These are phyloP conservation scores for Nasalis larvatus DNA, from an alignment of 2,113 vertebrate genomes.

Conservation along the genomic window DNA sequence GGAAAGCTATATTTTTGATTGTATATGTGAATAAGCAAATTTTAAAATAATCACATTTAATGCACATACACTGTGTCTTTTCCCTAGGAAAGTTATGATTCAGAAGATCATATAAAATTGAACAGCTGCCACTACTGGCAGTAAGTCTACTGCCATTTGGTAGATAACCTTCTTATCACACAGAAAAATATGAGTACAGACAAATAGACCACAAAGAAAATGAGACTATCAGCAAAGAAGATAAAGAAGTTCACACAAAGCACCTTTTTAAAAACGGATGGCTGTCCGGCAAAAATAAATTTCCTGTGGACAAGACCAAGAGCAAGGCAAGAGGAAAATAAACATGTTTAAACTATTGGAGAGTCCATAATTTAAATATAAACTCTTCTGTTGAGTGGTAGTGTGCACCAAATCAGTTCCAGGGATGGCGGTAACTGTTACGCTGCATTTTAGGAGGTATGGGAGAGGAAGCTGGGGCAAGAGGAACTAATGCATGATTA, in stretches of 20 bases:
- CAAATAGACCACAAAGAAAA: background rate
- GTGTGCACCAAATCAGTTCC: background rate
- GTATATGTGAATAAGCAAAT: background rate
- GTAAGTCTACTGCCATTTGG: background rate
- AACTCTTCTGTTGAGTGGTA: background rate
- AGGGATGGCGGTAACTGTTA: background rate
- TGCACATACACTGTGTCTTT: background rate
- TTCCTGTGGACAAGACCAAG: conserved; percentile 32
- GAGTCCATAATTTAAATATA: background rate
- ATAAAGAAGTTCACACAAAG: conserved; percentile 37
- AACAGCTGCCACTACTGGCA: background rate
- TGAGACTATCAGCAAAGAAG: conserved; percentile 20
- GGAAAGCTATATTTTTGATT: background rate
- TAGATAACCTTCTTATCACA: conserved; percentile 43
- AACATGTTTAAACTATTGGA: background rate
- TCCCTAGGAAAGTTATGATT: background rate
- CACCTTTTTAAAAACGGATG: conserved; percentile 6
- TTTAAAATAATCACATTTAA: background rate
- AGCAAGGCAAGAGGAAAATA: conserved; percentile 2
- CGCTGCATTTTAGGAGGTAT: background rate
- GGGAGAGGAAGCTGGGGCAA: background rate
- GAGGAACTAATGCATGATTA: conserved; percentile 33
- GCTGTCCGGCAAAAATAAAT: conserved; percentile 62
- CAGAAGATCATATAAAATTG: background rate
- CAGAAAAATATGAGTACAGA: conserved; percentile 32